Percentiles rank a stretch among this genome's conserved stretches.
These are phyloP conservation scores for Dendrophyllia cribrosa DNA, from an alignment of 64 coral and sea anemone genomes.

Conservation along the genomic window DNA sequence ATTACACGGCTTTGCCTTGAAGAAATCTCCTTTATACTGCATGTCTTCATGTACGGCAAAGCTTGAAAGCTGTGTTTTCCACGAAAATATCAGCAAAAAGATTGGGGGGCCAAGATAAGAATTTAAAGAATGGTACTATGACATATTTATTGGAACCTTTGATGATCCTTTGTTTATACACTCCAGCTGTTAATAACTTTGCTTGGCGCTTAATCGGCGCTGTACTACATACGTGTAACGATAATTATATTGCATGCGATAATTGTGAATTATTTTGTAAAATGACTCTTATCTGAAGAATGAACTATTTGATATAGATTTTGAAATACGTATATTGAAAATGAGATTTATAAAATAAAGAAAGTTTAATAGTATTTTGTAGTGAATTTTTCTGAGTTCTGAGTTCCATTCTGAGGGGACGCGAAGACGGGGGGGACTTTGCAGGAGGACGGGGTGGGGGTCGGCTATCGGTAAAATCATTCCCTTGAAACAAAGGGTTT, in stretches of 20 bases:
- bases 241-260: not conserved
- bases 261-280: not conserved
- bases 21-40: too few relatives aligned
- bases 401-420: too few relatives aligned
- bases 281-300: not conserved
- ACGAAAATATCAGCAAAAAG: too few relatives aligned
- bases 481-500: too few relatives aligned
- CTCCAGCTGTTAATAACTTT: not conserved
- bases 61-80: not conserved
- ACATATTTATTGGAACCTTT: slow-evolving; percentile 13
- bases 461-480: too few relatives aligned
- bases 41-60: too few relatives aligned
- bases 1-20: too few relatives aligned
- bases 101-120: not conserved
- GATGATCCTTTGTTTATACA: not conserved
- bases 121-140: not conserved
- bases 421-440: too few relatives aligned
- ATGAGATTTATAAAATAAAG: slow-evolving; percentile 35
- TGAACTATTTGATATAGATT: slow-evolving; percentile 27
- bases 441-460: too few relatives aligned
- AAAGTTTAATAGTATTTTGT: not conserved
- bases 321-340: slow-evolving; percentile 14
- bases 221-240: not conserved
- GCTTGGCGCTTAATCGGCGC: not conserved
- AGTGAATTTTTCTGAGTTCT: too few relatives aligned